These are phyloP conservation scores for Microtus agrestis DNA, from an alignment of 2,797 vertebrate genomes.

Conservation along the genomic window DNA sequence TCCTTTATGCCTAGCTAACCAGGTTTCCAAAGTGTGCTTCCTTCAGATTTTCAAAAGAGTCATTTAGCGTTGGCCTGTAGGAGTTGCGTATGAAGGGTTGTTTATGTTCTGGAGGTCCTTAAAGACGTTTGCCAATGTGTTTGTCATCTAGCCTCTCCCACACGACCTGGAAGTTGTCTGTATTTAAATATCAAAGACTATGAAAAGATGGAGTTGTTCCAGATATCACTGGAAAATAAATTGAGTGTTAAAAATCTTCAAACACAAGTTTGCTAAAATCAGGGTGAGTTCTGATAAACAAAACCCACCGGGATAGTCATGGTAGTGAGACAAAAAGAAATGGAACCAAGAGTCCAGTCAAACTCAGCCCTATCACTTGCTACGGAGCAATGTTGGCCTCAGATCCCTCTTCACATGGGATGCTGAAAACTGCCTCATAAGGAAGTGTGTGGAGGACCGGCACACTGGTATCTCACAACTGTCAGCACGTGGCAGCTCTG, in stretches of 20 bases:
- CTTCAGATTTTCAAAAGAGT: conserved; percentile 76
- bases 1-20: conserved; percentile 55
- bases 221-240: conserved; percentile 62
- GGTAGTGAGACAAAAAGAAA: not conserved
- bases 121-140: conserved; percentile 70
- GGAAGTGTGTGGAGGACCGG: not conserved
- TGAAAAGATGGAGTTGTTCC: conserved; percentile 71
- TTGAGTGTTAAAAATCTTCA: conserved; percentile 31
- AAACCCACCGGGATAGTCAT: not conserved
- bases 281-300: conserved; percentile 37
- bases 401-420: not conserved
- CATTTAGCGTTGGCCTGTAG: conserved; percentile 64
- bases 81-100: conserved; percentile 69
- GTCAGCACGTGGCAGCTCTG: not conserved
- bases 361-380: not conserved
- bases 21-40: conserved; percentile 74
- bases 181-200: conserved; percentile 71
- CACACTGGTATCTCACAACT: accelerated
- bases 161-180: conserved; percentile 74
- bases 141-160: conserved; percentile 68
- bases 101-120: conserved; percentile 78
- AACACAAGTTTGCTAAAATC: conserved; percentile 60
- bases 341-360: not conserved
- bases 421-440: not conserved
- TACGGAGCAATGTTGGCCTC: accelerated